These are phyloP conservation scores for Apodemus speciosus DNA, from an alignment of 2,113 vertebrate species.

Conservation along the genomic window DNA sequence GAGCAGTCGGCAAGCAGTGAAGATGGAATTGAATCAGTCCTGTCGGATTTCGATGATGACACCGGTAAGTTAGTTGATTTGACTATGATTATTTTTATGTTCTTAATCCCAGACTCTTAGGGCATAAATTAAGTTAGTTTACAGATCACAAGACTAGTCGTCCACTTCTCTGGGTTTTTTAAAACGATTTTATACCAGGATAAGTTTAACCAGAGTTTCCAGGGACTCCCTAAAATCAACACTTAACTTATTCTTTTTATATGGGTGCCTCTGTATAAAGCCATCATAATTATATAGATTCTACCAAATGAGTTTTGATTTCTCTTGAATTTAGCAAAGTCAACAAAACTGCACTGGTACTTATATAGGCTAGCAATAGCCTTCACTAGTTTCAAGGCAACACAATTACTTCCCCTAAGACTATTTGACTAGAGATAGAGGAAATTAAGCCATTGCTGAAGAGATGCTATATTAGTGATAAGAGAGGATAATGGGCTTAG, in stretches of 20 bases:
- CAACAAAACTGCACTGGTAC: conserved; percentile 14
- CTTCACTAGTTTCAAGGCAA: conserved; percentile 63
- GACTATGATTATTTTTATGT: not conserved
- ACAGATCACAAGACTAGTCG: not conserved
- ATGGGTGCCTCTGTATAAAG: not conserved
- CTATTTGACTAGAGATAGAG: conserved; percentile 36
- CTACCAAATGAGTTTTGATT: not conserved
- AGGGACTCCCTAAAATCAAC: not conserved
- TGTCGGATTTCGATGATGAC: conserved; percentile 96
- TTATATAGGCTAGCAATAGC: conserved; percentile 58
- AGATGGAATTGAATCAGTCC: conserved; percentile 93
- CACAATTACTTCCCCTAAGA: conserved; percentile 50
- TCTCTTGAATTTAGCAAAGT: conserved; percentile 59
- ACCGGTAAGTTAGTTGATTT: conserved; percentile 87
- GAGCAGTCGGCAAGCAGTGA: conserved; percentile 93
- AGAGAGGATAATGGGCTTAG: conserved; percentile 12
- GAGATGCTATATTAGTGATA: conserved; percentile 53
- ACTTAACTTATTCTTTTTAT: not conserved
- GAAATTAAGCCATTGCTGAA: conserved; percentile 44
- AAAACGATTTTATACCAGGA: not conserved
- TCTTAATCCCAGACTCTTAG: not conserved
- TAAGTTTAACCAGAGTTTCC: not conserved
- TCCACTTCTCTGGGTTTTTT: not conserved
- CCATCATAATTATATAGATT: not conserved
- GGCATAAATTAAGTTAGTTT: not conserved